phyloP scores from a whole-genome alignment of 2,888 invertebrate species.

The Syrista parreyssii region DNA sequence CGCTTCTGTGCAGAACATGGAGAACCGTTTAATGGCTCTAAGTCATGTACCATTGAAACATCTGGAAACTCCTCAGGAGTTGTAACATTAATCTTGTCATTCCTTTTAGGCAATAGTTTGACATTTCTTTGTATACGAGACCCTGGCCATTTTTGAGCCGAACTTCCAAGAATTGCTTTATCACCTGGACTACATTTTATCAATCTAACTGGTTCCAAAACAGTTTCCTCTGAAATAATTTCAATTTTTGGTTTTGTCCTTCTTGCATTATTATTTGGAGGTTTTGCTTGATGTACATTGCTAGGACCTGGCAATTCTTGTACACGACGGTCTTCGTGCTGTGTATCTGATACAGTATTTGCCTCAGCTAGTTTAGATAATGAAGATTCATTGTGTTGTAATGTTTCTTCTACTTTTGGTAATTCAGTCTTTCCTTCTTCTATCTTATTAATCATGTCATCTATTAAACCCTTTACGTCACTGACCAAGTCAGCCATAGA shows the following conservation, averaged over 20 bases:
- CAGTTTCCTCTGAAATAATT: conserved; percentile 58
- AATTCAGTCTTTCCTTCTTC: neutral
- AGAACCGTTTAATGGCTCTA: neutral
- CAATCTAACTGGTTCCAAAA: conserved; percentile 51
- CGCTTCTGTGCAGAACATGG: neutral
- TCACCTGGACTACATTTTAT: conserved; percentile 31
- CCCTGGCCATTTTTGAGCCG: conserved; percentile 48
- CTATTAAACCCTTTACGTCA: neutral
- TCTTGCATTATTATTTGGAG: conserved; percentile 24
- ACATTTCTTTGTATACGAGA: conserved; percentile 59
- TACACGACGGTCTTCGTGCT: neutral
- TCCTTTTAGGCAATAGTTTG: conserved; percentile 57
- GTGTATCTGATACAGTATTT: neutral
- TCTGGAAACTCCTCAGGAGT: conserved; percentile 22
- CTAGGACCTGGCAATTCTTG: conserved; percentile 19
- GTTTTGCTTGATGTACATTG: conserved; percentile 17
- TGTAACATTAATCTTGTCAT: conserved; percentile 31
- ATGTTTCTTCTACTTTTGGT: neutral
- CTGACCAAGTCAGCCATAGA: neutral
- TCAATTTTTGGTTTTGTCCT: conserved; percentile 32
- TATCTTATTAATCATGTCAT: neutral
- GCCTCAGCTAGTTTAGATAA: neutral
- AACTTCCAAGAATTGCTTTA: neutral
- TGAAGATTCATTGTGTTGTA: neutral
- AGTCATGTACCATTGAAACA: conserved; percentile 19